Base-by-base conservation (phyloP, 2,888 invertebrate genomes). In the Drosophila imparisetae region DNA sequence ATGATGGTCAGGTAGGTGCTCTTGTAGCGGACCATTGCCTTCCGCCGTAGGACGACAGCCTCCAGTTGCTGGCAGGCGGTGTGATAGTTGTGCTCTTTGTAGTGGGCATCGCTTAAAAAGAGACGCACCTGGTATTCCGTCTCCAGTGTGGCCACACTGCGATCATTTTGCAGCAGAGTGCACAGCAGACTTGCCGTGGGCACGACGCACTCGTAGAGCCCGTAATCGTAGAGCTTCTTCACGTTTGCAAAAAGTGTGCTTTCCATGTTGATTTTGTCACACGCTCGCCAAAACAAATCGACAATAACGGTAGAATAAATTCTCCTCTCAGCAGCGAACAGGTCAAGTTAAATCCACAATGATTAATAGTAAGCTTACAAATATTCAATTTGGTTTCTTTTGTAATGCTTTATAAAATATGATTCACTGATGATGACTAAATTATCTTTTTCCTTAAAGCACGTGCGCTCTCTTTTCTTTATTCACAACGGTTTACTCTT, bases 171-270 rank as follows among this genome's bases (percentile, higher is more conserved):
- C 79, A 94, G 94, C 21, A 95, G 91, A 4, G 96, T 95, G 69
- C 95, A 92, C 34, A 95, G 93, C 79, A 96, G 92, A 83, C 95
- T 95, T 6, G 95, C 95, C 91, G 96, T 92, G 81, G 95, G 94
- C 57, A 95, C 94, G n/a, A 96, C 95, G 92, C 96, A 96, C 13
- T 95, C 95, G 90, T 96, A 95, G 2, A 97, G 93, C 80, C 96
- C 95, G 81, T 95, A 95, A 68, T 96, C 96, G 89, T 95, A 96
- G 29, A 97, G 93, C 48, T 94, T 93, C 80, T 96, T 95, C 7
- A 97, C 93, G 90, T 96, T 95, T 64, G 96, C 95, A 81, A 95
- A 94, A 62, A 95, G 91, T 49, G 93, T 93, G 64, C 94, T 94
- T 94, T 95, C 95, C 92, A 92, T 94, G 13, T 60, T 75, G 42